Base-by-base conservation (phyloP, 1,140 invertebrate species). In the Patella vulgata region DNA sequence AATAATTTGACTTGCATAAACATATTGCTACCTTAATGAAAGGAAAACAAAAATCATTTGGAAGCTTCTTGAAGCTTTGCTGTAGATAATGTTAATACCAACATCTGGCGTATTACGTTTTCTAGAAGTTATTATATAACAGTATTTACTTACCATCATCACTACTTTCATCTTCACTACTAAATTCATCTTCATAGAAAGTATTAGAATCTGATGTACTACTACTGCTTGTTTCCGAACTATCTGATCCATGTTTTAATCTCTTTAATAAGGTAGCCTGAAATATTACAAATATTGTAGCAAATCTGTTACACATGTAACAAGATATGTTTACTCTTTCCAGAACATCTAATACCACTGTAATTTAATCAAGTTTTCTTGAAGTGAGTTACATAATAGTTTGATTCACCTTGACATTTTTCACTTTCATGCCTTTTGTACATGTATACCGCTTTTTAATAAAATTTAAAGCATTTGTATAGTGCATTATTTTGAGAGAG, bases 161-260 rank as follows among this genome's bases (percentile, higher is more conserved):
- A 63, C 92, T 92, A 58, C 91, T 94, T 74, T 94, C 93, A 66
- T 93, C 92, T 0, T 93, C 94, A 80, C 91, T 94, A 75, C 93
- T 92, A 77, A 95, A 92, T 83, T 88, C 87, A 79, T 96, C 93
- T 83, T 95, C 93, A 80, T 94, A 95, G 81, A 94, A 96, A 21
- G 93, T 95, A 40, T 93, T 95, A 4, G 93, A 95, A 80, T 96
- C 94, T 0, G 93, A 95, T 75, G 92, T 94, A 43, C 73, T 79
- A 63, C 74, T 79, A 64, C 74, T 81, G 21, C 54, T 61, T 8
- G 73, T 75, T 57, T 79, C 79, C n/a, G 78, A 71, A 0, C 68
- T 68, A 44, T 76, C 76, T 42, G 70, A 73, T 19, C 77, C 78
- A 48, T 74, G 75, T 33, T 79, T 79, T 36, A 71, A 55, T 36